Evolutionary conservation across 2,113 vertebrate species (phyloP).

Genomic region (Oxyruncus cristatus): DNA sequence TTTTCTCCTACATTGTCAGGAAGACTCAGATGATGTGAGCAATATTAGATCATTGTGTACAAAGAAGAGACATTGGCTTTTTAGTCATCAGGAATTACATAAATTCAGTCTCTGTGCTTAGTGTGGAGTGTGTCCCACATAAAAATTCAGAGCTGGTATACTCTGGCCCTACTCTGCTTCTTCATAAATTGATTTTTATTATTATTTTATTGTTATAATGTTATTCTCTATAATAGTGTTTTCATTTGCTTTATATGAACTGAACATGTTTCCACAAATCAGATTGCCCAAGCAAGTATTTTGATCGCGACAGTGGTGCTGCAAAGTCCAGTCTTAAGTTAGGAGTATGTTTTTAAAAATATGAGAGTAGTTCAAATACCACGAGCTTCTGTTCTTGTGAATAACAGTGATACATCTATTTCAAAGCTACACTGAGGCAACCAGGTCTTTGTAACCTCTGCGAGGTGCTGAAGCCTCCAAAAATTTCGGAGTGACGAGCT

Average conservation of each 20-base stretch:
- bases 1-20: not conserved
- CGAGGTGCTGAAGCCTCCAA: not conserved
- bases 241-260: not conserved
- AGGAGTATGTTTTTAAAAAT: not conserved
- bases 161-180: not conserved
- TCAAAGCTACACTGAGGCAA: not conserved
- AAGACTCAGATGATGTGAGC: not conserved
- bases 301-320: not conserved
- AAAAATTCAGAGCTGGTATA: not conserved
- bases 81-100: not conserved
- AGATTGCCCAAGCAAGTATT: not conserved
- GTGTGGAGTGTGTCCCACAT: not conserved
- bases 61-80: not conserved
- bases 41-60: not conserved
- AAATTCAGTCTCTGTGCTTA: not conserved
- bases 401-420: not conserved
- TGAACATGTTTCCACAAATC: not conserved
- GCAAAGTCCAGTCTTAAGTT: not conserved
- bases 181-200: not conserved
- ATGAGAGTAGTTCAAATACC: not conserved
- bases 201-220: not conserved
- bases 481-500: not conserved
- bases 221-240: not conserved
- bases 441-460: not conserved
- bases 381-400: not conserved